Percentiles rank a stretch among this genome's conserved stretches.
phyloP scores from a whole-genome alignment of 2,113 vertebrate genomes.

The Zosterops borbonicus region DNA sequence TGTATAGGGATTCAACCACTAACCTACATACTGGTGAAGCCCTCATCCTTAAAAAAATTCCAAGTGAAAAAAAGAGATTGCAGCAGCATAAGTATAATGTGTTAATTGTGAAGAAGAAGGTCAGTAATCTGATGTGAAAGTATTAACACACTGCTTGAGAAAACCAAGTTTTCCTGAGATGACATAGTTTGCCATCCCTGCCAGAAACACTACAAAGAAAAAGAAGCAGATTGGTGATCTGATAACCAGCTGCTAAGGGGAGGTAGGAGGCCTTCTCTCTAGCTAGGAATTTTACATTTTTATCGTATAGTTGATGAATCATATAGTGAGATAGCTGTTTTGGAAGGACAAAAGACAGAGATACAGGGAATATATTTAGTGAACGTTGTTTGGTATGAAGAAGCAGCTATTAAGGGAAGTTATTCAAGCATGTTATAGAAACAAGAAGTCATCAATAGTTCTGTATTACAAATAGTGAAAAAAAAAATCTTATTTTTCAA shows the following conservation, averaged over 20 bases:
- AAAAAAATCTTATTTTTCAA: not conserved
- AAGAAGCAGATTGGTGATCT: constrained; percentile 35
- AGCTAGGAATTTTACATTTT: constrained; percentile 18
- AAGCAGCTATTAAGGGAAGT: not conserved
- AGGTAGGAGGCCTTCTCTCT: not conserved
- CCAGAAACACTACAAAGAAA: not conserved
- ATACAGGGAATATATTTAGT: not conserved
- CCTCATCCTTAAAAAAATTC: not conserved
- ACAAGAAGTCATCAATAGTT: not conserved
- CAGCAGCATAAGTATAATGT: not conserved
- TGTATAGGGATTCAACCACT: not conserved
- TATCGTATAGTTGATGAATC: constrained; percentile 21
- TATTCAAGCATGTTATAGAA: not conserved
- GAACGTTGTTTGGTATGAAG: not conserved
- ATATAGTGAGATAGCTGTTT: constrained; percentile 2
- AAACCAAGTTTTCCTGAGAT: not conserved
- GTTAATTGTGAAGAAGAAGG: not conserved
- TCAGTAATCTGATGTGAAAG: not conserved
- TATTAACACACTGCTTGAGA: not conserved
- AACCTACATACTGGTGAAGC: not conserved
- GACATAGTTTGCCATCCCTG: not conserved
- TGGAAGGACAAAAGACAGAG: constrained; percentile 4
- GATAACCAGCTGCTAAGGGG: constrained; percentile 13
- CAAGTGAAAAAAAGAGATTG: not conserved
- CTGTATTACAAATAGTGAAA: not conserved